Conservation (phyloP, 1,140 invertebrate genomes). For the Caenorhabditis inopinata region DNA sequence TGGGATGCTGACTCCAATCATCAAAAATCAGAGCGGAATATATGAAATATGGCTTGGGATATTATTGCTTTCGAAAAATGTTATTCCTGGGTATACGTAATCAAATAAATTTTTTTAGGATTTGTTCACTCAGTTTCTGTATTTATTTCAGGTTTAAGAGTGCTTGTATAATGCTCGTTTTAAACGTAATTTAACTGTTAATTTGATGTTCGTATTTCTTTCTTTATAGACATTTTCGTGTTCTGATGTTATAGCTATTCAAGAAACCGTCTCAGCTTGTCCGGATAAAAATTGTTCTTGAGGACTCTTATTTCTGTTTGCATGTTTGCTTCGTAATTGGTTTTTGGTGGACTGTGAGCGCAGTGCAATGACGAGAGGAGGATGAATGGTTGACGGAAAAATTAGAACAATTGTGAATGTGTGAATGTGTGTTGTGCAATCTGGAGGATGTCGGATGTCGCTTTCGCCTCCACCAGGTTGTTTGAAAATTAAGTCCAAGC, state of each 20-base stretch:
- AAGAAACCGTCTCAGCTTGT: not conserved
- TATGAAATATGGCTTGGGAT: no score
- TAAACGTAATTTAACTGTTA: no score
- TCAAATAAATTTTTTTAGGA: no score
- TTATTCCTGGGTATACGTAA: no score
- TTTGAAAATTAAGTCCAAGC: slow-evolving; percentile 31
- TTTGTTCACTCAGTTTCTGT: no score
- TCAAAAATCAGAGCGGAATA: no score
- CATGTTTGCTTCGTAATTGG: slow-evolving; percentile 18
- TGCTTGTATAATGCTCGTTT: no score
- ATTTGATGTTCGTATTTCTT: no score
- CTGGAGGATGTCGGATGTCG: slow-evolving; percentile 23
- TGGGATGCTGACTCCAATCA: no score
- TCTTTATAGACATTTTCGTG: not conserved
- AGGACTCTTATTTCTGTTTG: slow-evolving; percentile 5
- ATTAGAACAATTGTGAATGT: slow-evolving; percentile 21
- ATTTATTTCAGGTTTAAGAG: no score
- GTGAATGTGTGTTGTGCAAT: slow-evolving; percentile 16
- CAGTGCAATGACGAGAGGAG: not conserved
- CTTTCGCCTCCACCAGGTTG: slow-evolving; percentile 11
- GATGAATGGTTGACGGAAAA: slow-evolving; percentile 21
- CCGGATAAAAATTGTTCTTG: not conserved
- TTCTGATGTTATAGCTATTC: not conserved
- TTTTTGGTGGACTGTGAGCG: not conserved
- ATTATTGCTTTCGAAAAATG: no score